Percentiles rank a stretch among this genome's conserved stretches.
Conservation (phyloP, 2,888 invertebrate genomes). For the Cotesia congregata region DNA sequence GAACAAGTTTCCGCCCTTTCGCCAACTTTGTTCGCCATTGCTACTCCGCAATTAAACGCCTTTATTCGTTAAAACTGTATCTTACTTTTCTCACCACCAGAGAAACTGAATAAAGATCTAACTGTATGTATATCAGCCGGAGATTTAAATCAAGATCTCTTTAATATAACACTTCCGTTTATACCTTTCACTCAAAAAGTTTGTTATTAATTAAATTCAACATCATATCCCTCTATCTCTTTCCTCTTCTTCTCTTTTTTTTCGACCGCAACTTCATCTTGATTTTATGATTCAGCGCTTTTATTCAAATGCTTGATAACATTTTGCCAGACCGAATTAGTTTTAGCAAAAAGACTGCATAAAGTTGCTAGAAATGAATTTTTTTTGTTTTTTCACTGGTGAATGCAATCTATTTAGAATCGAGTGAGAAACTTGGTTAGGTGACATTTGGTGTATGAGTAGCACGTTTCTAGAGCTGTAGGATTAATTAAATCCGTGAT, state of each 20-base stretch:
- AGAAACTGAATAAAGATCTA: no score
- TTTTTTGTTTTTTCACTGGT: background rate
- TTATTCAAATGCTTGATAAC: background rate
- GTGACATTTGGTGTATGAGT: background rate
- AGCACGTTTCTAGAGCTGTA: conserved; percentile 24
- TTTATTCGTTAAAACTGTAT: conserved; percentile 9
- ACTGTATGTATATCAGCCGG: no score
- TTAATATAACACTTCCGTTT: background rate
- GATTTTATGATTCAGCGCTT: background rate
- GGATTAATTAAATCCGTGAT: conserved; percentile 50
- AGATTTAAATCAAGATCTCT: no score
- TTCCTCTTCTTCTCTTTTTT: background rate
- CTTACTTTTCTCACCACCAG: background rate
- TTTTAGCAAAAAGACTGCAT: background rate
- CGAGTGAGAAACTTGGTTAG: conserved; percentile 17
- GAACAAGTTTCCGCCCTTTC: conserved; percentile 26
- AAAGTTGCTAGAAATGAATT: background rate
- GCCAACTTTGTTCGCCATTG: conserved; percentile 15
- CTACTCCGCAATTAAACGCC: conserved; percentile 22
- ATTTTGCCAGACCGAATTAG: background rate
- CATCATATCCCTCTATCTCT: background rate
- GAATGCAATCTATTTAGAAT: background rate
- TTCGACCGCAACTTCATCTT: background rate
- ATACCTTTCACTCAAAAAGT: background rate
- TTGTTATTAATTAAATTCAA: background rate